Conservation (phyloP, 2,888 invertebrate genomes). For the Drosophila quinaria region DNA sequence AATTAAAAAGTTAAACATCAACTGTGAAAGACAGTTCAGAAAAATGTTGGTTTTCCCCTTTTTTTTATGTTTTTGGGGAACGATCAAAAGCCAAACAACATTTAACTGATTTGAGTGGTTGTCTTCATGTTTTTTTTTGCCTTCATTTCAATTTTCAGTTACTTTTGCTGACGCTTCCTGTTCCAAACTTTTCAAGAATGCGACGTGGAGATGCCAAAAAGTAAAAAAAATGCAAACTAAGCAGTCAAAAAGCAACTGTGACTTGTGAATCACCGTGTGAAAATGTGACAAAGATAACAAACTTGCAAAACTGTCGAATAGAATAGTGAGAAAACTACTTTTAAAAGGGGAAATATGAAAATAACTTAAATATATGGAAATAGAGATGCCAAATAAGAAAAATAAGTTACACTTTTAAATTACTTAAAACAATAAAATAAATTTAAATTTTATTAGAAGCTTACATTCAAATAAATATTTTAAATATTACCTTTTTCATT, state of each 20-base stretch:
- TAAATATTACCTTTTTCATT: too few species aligned
- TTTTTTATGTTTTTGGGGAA: background rate
- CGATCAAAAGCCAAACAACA: conserved; percentile 32
- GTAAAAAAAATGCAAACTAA: background rate
- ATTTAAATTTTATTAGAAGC: too few species aligned
- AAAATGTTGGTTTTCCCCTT: conserved; percentile 14
- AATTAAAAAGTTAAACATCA: conserved; percentile 69
- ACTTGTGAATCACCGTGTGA: conserved; percentile 46
- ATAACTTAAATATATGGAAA: background rate
- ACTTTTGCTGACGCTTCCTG: conserved; percentile 31
- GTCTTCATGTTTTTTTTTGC: conserved; percentile 26
- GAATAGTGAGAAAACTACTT: background rate
- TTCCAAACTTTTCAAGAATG: conserved; percentile 32
- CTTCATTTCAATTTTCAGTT: conserved; percentile 44
- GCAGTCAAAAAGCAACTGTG: conserved; percentile 35
- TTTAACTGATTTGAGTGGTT: conserved; percentile 52
- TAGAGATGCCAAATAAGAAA: background rate
- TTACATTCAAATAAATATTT: too few species aligned
- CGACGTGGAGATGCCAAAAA: conserved; percentile 14
- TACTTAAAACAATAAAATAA: too few species aligned
- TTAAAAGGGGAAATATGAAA: background rate
- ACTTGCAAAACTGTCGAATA: conserved; percentile 18
- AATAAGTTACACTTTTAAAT: too few species aligned
- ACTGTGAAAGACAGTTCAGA: conserved; percentile 30
- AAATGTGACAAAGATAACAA: conserved; percentile 42